Evolutionary conservation across 2,113 vertebrate species (phyloP), one percentile per base, ranked within the genome.

Genomic region (Connochaetes taurinus): DNA sequence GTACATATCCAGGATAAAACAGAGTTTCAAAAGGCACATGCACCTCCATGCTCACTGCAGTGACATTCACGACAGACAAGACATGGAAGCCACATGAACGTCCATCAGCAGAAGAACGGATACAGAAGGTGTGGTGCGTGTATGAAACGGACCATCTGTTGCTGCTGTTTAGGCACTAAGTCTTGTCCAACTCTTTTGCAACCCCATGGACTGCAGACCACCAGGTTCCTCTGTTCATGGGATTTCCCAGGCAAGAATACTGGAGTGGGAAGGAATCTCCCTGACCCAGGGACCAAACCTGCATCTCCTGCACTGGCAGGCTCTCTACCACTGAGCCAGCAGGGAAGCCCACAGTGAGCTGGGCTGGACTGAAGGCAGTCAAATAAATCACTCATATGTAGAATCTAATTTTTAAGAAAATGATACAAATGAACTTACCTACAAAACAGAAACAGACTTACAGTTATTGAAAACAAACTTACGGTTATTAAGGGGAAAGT

Each of bases 121-220:
- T 21, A 2, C 19, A 21, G 17, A 19, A 21, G 64, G 21, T 2
- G 67, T 0, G 67, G 67, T 4, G 36, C n/a, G 5, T 0, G 4
- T 2, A 27, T 0, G 47, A 12, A 58, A 11, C 4, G 25, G 57
- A 5, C 57, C 6, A 58, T 27, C 1, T 58, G 25, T 2, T 23
- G 67, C 12, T 43, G 21, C 36, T 13, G 11, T 27, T 27, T 1
- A 25, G 36, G 7, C 71, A 4, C 71, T 7, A 3, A 14, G 36
- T 43, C 71, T 14, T 27, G 71, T 27, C 71, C 40, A 7, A 4
- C 40, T 27, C 71, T 25, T 43, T 2, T 14, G 71, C 71, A 27
- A 14, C 23, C 40, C 23, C 40, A 40, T 7, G 71, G 71, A 76
- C 2, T 14, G 71, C 40, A 43, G 36, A 6, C 23, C 40, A 43